These are phyloP conservation scores for Lichenostomus cassidix DNA, from an alignment of 2,113 vertebrate genomes.

Conservation along the genomic window DNA sequence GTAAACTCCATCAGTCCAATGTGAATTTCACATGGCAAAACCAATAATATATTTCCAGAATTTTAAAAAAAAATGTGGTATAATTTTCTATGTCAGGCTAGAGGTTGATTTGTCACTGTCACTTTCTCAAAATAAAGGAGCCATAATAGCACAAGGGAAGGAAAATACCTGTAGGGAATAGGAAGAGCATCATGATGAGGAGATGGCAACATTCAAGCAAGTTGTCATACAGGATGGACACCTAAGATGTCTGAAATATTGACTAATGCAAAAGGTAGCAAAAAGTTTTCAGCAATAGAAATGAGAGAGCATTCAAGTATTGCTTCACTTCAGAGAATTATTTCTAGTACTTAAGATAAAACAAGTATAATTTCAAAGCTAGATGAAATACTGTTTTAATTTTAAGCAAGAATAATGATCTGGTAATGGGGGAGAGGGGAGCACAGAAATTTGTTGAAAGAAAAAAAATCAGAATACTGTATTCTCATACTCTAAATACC, in stretches of 20 bases:
- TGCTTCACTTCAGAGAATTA: neutral
- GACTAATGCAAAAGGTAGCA: neutral
- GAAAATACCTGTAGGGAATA: neutral
- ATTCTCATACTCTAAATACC: neutral
- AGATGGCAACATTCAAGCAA: neutral
- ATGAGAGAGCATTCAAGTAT: neutral
- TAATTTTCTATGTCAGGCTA: neutral
- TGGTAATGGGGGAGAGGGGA: neutral
- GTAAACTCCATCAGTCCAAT: neutral
- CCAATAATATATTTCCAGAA: neutral
- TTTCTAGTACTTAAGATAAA: neutral
- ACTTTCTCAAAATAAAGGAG: neutral
- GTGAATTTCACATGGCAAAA: neutral
- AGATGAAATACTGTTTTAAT: conserved; percentile 5
- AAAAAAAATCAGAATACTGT: neutral
- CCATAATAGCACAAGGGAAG: neutral
- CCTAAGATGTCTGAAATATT: neutral
- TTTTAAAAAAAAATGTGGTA: neutral
- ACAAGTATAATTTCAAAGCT: neutral
- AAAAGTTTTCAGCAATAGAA: neutral
- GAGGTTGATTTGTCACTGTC: neutral
- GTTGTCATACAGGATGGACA: neutral
- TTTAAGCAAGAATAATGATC: neutral
- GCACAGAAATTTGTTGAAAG: neutral
- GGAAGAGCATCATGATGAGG: neutral